These are phyloP conservation scores for Drosophila aldrichi DNA, from an alignment of 2,888 invertebrate species.

Conservation along the genomic window DNA sequence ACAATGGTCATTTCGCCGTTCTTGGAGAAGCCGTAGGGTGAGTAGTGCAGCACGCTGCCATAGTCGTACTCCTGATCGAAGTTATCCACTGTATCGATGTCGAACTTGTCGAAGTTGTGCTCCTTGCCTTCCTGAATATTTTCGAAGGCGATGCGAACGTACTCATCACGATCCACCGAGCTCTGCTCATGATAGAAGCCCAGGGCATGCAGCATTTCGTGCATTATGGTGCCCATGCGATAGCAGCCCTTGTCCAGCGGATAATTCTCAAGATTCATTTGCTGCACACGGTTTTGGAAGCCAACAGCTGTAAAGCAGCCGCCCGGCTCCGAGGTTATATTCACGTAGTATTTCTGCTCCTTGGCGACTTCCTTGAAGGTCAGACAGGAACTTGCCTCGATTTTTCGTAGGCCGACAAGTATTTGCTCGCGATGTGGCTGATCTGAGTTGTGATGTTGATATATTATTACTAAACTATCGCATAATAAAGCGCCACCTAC, in stretches of 20 bases:
- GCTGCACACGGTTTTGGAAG: slow-evolving; percentile 84
- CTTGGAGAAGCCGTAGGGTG: slow-evolving; percentile 89
- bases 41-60: slow-evolving; percentile 92
- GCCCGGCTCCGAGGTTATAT: slow-evolving; percentile 76
- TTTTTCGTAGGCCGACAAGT: slow-evolving; percentile 89
- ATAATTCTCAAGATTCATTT: slow-evolving; percentile 56
- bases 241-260: slow-evolving; percentile 68
- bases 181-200: slow-evolving; percentile 92
- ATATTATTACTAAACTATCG: not conserved
- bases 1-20: slow-evolving; percentile 90
- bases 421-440: slow-evolving; percentile 87
- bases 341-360: slow-evolving; percentile 65
- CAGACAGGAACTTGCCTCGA: slow-evolving; percentile 90
- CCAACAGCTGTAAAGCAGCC: slow-evolving; percentile 93
- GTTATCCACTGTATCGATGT: slow-evolving; percentile 86
- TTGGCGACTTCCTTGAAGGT: slow-evolving; percentile 88
- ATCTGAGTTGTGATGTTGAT: slow-evolving; percentile 71
- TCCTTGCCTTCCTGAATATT: slow-evolving; percentile 86
- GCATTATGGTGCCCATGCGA: slow-evolving; percentile 87
- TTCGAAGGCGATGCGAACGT: slow-evolving; percentile 86
- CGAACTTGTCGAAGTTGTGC: slow-evolving; percentile 89
- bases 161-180: slow-evolving; percentile 89
- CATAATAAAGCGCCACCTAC: slow-evolving; percentile 83
- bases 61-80: slow-evolving; percentile 90
- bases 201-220: slow-evolving; percentile 91